Evolutionary conservation across 2,797 vertebrate genomes (phyloP).

Genomic region (Chaetophractus vellerosus): DNA sequence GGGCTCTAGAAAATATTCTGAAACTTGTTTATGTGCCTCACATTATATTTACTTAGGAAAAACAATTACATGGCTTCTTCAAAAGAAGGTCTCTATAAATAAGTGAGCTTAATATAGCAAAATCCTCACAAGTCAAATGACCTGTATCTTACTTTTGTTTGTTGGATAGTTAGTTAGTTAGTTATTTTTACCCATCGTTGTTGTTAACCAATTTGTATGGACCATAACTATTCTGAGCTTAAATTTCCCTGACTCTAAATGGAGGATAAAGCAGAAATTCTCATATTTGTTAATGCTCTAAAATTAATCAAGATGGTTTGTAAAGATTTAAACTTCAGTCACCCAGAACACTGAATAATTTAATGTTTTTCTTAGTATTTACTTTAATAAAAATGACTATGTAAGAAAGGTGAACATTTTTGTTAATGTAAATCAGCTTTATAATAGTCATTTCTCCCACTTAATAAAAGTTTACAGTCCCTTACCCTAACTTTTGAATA

Average conservation of each 20-base stretch:
- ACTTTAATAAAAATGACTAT: background rate
- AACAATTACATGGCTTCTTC: background rate
- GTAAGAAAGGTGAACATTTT: background rate
- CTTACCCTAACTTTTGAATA: background rate
- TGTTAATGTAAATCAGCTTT: background rate
- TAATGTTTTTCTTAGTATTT: background rate
- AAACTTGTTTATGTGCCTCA: background rate
- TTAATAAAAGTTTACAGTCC: background rate
- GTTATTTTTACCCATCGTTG: background rate
- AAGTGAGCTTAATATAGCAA: background rate
- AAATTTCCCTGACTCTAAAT: background rate
- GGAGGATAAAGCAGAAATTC: background rate
- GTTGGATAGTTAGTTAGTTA: background rate
- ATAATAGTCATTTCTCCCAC: background rate
- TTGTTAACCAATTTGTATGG: background rate
- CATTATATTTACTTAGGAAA: conserved; percentile 29
- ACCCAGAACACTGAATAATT: background rate
- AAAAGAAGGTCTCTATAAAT: conserved; percentile 28
- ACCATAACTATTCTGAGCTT: background rate
- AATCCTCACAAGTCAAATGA: background rate
- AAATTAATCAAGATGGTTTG: background rate
- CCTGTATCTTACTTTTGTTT: background rate
- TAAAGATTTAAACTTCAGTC: background rate
- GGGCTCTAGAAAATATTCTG: conserved; percentile 30
- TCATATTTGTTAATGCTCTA: background rate